phyloP scores from a whole-genome alignment of 2,113 vertebrate species.

The Chunga burmeisteri region DNA sequence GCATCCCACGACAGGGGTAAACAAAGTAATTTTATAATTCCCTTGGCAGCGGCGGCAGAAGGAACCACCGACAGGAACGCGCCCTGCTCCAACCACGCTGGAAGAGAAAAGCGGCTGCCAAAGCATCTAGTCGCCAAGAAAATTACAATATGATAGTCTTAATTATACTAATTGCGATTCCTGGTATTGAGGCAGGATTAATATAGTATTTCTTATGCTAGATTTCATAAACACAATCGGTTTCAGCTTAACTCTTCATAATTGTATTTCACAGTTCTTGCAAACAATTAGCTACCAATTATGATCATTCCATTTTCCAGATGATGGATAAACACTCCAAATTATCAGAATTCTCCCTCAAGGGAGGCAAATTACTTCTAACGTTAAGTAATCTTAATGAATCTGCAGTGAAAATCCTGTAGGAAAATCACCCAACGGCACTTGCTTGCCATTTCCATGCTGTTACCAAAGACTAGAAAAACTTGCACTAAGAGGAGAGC shows the following conservation, averaged over 20 bases:
- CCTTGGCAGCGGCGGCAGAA: not conserved
- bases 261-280: slow-evolving; percentile 55
- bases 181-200: slow-evolving; percentile 38
- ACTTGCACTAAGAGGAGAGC: not conserved
- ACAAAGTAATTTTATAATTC: not conserved
- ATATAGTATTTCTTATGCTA: slow-evolving; percentile 29
- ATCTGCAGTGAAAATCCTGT: not conserved
- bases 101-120: not conserved
- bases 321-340: slow-evolving; percentile 41
- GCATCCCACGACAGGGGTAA: not conserved
- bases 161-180: slow-evolving; percentile 43
- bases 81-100: not conserved
- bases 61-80: not conserved
- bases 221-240: slow-evolving; percentile 52
- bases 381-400: not conserved
- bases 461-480: not conserved
- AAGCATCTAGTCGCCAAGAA: slow-evolving; percentile 10
- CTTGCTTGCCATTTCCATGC: not conserved
- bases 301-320: slow-evolving; percentile 37
- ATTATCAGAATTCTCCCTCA: slow-evolving; percentile 29
- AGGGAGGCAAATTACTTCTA: slow-evolving; percentile 30
- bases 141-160: slow-evolving; percentile 53
- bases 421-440: not conserved
- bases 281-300: slow-evolving; percentile 67
- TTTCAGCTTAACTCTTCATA: slow-evolving; percentile 41